These are phyloP conservation scores for Meriones unguiculatus DNA, from an alignment of 2,113 vertebrate species.

Conservation along the genomic window DNA sequence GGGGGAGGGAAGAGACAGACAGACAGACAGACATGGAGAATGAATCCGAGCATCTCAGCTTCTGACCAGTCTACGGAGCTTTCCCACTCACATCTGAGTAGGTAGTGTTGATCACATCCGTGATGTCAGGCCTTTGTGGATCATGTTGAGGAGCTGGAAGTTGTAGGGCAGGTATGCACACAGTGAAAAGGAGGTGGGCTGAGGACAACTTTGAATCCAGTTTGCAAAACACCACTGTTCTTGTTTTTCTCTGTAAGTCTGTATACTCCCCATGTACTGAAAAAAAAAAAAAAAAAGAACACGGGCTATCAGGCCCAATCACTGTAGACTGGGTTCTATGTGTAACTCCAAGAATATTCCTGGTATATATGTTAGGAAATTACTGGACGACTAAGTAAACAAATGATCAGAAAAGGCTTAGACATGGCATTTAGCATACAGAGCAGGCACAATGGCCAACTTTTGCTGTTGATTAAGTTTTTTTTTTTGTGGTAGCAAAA, in stretches of 20 bases:
- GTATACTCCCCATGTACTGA: neutral
- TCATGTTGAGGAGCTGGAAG: neutral
- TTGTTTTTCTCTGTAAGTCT: neutral
- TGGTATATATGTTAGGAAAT: neutral
- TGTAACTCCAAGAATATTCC: neutral
- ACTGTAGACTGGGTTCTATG: neutral
- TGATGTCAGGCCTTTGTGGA: neutral
- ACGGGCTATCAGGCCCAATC: neutral
- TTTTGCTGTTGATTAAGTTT: neutral
- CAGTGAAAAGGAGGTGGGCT: neutral
- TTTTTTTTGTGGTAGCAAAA: neutral
- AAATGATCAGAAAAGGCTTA: conserved; percentile 10
- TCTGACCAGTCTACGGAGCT: neutral
- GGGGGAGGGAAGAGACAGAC: no score
- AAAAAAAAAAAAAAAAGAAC: neutral
- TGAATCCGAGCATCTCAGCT: neutral
- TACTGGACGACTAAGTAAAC: neutral
- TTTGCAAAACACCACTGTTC: neutral
- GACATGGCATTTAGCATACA: neutral
- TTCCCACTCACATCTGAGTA: neutral
- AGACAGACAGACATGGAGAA: neutral
- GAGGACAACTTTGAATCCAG: neutral
- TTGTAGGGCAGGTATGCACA: neutral
- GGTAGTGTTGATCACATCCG: neutral
- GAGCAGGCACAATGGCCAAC: neutral